phyloP scores from a whole-genome alignment of 2,113 vertebrate genomes.

The Mus musculus region GRCm39 chr8:56535501-56536000 shows the following conservation, averaged over 20 bases:
- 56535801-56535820: background rate
- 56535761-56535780: rapidly evolving
- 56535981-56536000: background rate
- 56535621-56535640: background rate
- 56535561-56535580: background rate
- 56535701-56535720: background rate
- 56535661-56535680: background rate
- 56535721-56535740: background rate
- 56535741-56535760: background rate
- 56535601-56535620: background rate
- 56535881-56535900: background rate
- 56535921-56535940: background rate
- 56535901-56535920: background rate
- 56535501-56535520: background rate
- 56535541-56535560: background rate
- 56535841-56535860: slow-evolving; percentile 1
- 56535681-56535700: background rate
- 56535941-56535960: slow-evolving; percentile 25
- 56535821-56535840: background rate
- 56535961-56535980: background rate
- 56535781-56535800: background rate
- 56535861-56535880: background rate
- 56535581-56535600: background rate
- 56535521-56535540: background rate
- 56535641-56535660: background rate